Evolutionary conservation across 2,113 vertebrate species (phyloP).

Genomic region (Leptocoma aspasia): DNA sequence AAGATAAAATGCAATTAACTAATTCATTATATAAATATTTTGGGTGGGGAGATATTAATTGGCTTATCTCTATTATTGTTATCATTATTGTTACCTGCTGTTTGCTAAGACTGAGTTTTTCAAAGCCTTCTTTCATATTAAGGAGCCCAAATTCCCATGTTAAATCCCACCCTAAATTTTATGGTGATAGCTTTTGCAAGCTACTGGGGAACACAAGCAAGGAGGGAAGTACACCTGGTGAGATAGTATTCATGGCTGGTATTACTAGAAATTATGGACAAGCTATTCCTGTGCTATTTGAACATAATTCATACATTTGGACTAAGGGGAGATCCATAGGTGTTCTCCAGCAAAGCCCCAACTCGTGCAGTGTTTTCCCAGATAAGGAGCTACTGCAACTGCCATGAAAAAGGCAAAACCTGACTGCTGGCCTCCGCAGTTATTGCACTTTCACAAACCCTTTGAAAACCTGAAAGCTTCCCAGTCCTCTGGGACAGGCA

Average conservation of each 20-base stretch:
- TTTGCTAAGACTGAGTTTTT: neutral
- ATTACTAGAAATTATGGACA: neutral
- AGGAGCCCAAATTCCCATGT: neutral
- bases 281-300: neutral
- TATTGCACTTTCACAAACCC: neutral
- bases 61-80: neutral
- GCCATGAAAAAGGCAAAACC: neutral
- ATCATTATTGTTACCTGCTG: neutral
- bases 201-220: neutral
- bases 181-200: neutral
- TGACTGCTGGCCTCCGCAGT: neutral
- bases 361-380: neutral
- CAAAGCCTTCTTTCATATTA: neutral
- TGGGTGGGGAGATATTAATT: neutral
- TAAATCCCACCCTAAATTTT: neutral
- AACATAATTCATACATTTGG: neutral
- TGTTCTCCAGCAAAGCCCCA: neutral
- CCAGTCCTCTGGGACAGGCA: neutral
- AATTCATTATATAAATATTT: constrained; percentile 29
- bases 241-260: neutral
- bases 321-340: neutral
- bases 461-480: neutral
- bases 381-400: neutral
- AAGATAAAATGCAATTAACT: neutral
- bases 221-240: neutral